Percentiles rank a stretch among this genome's conserved stretches.
phyloP scores from a whole-genome alignment of 2,113 vertebrate genomes.

The Elgaria multicarinata region DNA sequence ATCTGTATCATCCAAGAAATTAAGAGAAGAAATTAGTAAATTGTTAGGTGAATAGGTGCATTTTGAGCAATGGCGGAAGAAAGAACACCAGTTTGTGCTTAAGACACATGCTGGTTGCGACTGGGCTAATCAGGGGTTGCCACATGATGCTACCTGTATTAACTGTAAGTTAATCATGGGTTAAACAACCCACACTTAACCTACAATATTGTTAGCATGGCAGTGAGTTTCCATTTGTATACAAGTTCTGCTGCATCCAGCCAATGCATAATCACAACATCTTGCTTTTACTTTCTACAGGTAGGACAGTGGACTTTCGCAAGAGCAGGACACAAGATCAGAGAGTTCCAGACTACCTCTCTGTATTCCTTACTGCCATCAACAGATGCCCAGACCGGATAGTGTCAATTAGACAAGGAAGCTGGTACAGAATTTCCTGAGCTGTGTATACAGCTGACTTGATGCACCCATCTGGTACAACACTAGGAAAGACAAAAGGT shows the following conservation, averaged over 20 bases:
- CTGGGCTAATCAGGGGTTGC: no score
- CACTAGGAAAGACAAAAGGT: slow-evolving; percentile 69
- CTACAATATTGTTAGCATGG: accelerated
- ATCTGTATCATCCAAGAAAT: no score
- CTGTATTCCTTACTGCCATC: neutral
- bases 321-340: neutral
- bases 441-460: slow-evolving; percentile 25
- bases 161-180: no score
- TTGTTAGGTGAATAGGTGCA: neutral
- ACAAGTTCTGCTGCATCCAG: neutral
- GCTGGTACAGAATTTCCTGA: neutral
- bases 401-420: accelerated
- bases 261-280: neutral
- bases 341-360: neutral
- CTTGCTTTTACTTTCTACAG: slow-evolving; percentile 17
- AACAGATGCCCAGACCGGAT: accelerated
- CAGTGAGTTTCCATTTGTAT: no score
- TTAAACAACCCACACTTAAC: no score
- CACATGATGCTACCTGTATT: no score
- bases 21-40: no score
- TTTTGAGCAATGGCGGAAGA: neutral
- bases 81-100: no score
- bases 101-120: no score
- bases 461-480: slow-evolving; percentile 43
- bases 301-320: slow-evolving; percentile 39